Evolutionary conservation across 2,888 invertebrate genomes (phyloP), one percentile per base, ranked within the genome.

Genomic region (Deroplatys truncata): DNA sequence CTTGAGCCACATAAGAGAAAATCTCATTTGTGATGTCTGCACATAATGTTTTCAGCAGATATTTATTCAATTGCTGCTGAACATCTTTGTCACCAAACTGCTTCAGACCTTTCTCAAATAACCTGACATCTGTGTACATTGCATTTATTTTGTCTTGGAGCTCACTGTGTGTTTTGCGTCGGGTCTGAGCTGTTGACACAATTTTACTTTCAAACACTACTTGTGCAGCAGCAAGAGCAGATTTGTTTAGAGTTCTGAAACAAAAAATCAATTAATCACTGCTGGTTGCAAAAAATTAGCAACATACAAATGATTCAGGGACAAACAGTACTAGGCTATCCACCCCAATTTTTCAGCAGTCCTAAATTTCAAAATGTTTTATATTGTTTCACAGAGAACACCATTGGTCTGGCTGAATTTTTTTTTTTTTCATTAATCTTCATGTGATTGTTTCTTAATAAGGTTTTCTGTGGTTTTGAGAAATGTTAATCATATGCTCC

Each of bases 111-210:
- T 97, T 97, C 91, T 97, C 97, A 93, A 97, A 98, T 82, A 97
- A 94, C 91, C 97, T 95, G 72, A 98, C 95, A 92, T 98, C 97
- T 91, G 96, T 95, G 16, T 97, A 93, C 88, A 98, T 94, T 88
- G 96, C 95, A 92, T 97, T 97, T 5, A 98, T 94, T 92, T 97
- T 97, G 92, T 98, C 97, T 93, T 98, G 97, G 82, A 98, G 94
- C 89, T 97, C 96, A 8, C 96, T 96, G 93, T 97, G 97, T 1
- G 96, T 97, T 93, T 97, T 97, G 91, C 97, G 95, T 91, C 97
- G 94, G 92, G 94, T 95, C 91, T 96, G 95, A 91, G 96, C 96
- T 16, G 96, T 95, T 92, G 96, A 95, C 91, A 97, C 96, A n/a
- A 97, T 94, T 28, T 96, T 95, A 90, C 96, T 96, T 91, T 97